A percentile compares a stretch with the other conserved stretches of the same genome.
These are phyloP conservation scores for Nomada ruficornis DNA, from an alignment of 2,888 invertebrate genomes.

Conservation along the genomic window DNA sequence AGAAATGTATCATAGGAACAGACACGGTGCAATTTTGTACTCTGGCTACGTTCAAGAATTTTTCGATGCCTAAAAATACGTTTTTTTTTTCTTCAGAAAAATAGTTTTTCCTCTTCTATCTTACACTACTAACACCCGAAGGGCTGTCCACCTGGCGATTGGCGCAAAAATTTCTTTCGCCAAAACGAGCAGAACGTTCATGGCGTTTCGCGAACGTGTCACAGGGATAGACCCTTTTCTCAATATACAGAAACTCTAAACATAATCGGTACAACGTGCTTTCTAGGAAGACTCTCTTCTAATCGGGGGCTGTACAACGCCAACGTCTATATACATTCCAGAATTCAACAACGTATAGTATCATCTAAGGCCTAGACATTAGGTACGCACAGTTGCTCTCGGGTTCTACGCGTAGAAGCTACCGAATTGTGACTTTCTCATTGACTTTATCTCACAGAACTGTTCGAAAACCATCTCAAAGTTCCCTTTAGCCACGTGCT, in stretches of 20 bases:
- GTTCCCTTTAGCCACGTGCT: conserved; percentile 31
- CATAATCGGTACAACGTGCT: conserved; percentile 27
- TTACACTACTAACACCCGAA: neutral
- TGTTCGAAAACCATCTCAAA: conserved; percentile 36
- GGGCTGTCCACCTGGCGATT: neutral
- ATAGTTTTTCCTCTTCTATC: neutral
- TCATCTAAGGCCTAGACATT: conserved; percentile 79
- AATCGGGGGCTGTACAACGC: conserved; percentile 56
- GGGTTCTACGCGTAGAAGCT: conserved; percentile 66
- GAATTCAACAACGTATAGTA: conserved; percentile 69
- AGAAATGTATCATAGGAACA: conserved; percentile 12
- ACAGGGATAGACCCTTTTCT: neutral
- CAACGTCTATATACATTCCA: conserved; percentile 77
- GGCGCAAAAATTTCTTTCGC: neutral
- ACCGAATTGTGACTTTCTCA: conserved; percentile 71
- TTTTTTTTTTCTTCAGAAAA: conserved; percentile 6
- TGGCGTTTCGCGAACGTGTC: neutral
- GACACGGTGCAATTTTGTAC: conserved; percentile 22
- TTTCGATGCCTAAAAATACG: conserved; percentile 16
- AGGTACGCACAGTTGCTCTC: conserved; percentile 75
- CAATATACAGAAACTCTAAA: conserved; percentile 5
- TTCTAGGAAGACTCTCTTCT: conserved; percentile 27
- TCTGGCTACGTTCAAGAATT: conserved; percentile 13
- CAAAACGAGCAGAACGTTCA: neutral
- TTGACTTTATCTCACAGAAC: conserved; percentile 67